Base-by-base conservation (phyloP, 2,888 invertebrate genomes). In the Campopleginae sp. region DNA sequence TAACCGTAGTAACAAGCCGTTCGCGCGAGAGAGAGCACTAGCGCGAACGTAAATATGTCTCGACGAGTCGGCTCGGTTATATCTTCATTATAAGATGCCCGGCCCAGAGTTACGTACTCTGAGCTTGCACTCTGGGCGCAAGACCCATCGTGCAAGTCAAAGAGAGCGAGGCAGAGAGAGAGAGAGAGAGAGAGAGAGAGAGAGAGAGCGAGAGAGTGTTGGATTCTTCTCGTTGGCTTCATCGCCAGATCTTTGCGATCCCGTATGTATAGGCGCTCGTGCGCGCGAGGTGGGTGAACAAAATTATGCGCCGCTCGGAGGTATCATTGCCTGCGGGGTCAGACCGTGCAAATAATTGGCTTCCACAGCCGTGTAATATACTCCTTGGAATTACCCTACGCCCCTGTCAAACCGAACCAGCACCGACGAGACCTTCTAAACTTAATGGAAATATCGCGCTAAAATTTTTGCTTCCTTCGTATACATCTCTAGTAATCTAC, bases 1-100 rank as follows among this genome's bases (percentile, higher is more conserved):
- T 87, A 90, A 89, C 87, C 89, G 88, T 90, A 44, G 91, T 92
- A 92, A 92, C 92, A 89, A 92, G 91, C 91, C 87, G 87, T 85
- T 89, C 88, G 89, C 74, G 66, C 82, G 87, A 66, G 71, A 72
- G 80, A 80, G 80, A 23, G 27, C 66, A 58, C 80, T 68, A 75
- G 80, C 74, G 80, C 86, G 90, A 85, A 91, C 92, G 92, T 93
- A 92, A 93, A 93, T 91, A 92, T 93, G 93, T 93, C 92, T 92
- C 90, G 91, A 89, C 90, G 85, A 89, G 89, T 91, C 88, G 89
- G 89, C 90, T 90, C 89, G 91, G 92, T 93, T 93, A 92, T 92
- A 93, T 93, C 93, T 93, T 93, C 92, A 93, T 93, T 93, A 93
- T 91, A 91, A 92, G 87, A 77, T 85, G 80, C 75, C 82, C 38